phyloP scores from a whole-genome alignment of 2,888 invertebrate species.

The Sialis lutaria region DNA sequence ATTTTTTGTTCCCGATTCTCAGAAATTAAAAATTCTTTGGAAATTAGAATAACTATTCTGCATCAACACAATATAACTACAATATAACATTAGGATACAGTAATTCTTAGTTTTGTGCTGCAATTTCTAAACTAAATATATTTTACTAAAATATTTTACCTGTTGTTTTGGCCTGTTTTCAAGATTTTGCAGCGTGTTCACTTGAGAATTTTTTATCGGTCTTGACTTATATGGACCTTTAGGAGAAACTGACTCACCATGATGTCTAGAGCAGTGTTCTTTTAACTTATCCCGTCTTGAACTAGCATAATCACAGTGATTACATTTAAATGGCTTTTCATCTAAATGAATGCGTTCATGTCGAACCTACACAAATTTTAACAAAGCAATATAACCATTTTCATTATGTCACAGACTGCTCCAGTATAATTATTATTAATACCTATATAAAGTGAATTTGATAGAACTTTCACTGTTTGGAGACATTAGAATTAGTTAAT shows the following conservation, averaged over 20 bases:
- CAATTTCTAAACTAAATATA: too few species aligned
- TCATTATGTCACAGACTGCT: not conserved
- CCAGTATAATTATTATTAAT: not conserved
- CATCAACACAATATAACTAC: too few species aligned
- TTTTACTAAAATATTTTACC: conserved; percentile 12
- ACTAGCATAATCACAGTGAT: conserved; percentile 44
- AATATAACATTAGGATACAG: too few species aligned
- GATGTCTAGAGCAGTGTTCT: conserved; percentile 33
- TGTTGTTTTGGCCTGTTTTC: conserved; percentile 18
- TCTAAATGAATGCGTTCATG: conserved; percentile 46
- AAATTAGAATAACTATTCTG: too few species aligned
- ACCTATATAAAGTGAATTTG: not conserved
- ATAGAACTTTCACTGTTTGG: not conserved
- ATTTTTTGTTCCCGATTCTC: too few species aligned
- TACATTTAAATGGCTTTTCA: conserved; percentile 44
- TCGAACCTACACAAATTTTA: conserved; percentile 19
- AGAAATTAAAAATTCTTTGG: too few species aligned
- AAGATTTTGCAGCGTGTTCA: conserved; percentile 9
- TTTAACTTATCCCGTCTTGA: conserved; percentile 46
- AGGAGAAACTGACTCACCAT: conserved; percentile 30
- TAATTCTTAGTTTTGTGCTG: too few species aligned
- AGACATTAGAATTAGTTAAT: too few species aligned
- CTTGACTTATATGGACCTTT: conserved; percentile 32
- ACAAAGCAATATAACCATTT: too few species aligned
- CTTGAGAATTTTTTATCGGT: conserved; percentile 20